Evolutionary conservation across 2,797 vertebrate species (phyloP).

Genomic region (Macrochelys suwanniensis): DNA sequence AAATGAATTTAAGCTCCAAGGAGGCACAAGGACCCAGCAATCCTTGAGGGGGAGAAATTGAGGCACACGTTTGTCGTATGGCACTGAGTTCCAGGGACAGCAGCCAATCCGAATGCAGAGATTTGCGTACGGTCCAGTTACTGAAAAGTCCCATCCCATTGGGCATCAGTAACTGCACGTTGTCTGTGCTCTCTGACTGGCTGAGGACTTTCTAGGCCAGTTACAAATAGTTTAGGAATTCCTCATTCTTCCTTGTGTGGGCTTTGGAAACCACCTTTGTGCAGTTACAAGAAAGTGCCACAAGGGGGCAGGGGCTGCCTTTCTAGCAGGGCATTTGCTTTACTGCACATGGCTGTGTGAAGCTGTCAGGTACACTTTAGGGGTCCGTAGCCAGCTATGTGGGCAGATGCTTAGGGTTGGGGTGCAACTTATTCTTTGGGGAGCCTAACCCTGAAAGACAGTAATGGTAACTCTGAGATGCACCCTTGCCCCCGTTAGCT

Average conservation of each 20-base stretch:
- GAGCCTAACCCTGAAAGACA: background rate
- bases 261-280: background rate
- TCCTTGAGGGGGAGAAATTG: background rate
- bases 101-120: accelerated
- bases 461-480: no score
- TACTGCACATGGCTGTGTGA: background rate
- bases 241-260: background rate
- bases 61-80: background rate
- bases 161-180: accelerated
- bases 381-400: no score
- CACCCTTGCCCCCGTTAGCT: no score
- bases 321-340: no score
- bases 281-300: background rate
- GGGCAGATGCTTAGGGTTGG: no score
- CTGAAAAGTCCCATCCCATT: accelerated
- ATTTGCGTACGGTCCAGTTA: accelerated
- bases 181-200: background rate
- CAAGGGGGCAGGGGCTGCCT: background rate
- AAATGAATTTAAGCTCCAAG: no score
- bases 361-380: background rate
- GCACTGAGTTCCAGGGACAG: background rate
- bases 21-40: background rate
- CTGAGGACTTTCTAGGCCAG: background rate
- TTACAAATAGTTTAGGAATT: background rate
- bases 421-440: background rate